These are phyloP conservation scores for Halichondria panicea DNA, from an alignment of 37 sponge, comb jelly and placozoan species.

Conservation along the genomic window DNA sequence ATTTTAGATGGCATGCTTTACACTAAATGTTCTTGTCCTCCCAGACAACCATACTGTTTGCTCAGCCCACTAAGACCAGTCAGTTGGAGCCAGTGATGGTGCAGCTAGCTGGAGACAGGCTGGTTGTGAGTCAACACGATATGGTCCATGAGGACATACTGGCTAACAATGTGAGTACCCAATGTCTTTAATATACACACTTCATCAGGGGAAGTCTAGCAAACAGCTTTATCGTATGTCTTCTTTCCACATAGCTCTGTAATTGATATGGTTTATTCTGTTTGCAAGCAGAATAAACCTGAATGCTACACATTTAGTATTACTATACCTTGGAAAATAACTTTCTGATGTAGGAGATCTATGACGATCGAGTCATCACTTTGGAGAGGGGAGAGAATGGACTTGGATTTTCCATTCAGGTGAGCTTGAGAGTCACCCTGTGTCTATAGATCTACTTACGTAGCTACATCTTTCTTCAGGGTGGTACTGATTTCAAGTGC, in stretches of 20 bases:
- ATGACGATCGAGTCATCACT: not conserved
- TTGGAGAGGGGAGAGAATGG: constrained; percentile 19
- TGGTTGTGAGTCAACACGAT: constrained; percentile 18
- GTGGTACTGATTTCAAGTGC: constrained; percentile 72
- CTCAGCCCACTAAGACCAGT: constrained; percentile 1
- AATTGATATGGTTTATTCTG: not conserved
- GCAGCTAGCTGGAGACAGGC: constrained; percentile 5
- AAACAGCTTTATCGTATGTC: too few relatives aligned
- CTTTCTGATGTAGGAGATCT: constrained; percentile 18
- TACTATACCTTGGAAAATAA: not conserved
- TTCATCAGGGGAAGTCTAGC: not conserved
- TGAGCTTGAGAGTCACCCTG: not conserved
- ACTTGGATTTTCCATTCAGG: constrained; percentile 26
- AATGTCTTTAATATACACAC: not conserved
- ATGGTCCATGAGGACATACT: constrained; percentile 40
- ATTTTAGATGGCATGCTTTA: too few relatives aligned
- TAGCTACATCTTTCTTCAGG: constrained; percentile 29
- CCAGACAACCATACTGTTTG: constrained; percentile 12
- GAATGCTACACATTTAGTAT: not conserved
- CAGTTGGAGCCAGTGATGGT: constrained; percentile 26
- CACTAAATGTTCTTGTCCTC: not conserved
- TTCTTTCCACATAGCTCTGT: not conserved
- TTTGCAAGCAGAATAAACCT: not conserved
- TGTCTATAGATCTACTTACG: not conserved
- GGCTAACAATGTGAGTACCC: constrained; percentile 21